A percentile compares a stretch with the other conserved stretches of the same genome.
phyloP scores from a whole-genome alignment of 2,888 invertebrate species.

The Cephalotes varians region DNA sequence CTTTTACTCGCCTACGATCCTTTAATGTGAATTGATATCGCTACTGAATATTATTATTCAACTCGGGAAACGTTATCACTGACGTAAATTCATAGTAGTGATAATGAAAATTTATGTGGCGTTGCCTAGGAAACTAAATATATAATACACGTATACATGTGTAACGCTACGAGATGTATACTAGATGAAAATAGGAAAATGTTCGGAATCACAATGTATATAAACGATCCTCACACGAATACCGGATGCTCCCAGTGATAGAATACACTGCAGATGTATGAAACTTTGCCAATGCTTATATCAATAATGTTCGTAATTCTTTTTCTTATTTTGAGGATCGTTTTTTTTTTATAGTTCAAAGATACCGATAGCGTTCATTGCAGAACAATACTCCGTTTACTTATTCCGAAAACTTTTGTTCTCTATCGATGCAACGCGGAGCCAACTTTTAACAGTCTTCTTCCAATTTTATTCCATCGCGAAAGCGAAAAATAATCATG shows the following conservation, averaged over 20 bases:
- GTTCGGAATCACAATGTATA: conserved; percentile 34
- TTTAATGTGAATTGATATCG: background rate
- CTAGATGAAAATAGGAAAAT: conserved; percentile 27
- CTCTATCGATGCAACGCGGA: background rate
- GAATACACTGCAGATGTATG: background rate
- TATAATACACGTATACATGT: conserved; percentile 28
- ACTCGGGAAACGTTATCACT: conserved; percentile 6
- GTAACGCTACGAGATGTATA: conserved; percentile 3
- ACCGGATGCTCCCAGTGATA: conserved; percentile 6
- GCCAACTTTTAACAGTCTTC: conserved; percentile 31
- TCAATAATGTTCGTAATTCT: background rate
- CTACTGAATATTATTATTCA: background rate
- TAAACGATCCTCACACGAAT: conserved; percentile 8
- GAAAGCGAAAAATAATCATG: background rate
- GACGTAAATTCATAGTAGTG: conserved; percentile 12
- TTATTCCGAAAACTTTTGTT: conserved; percentile 14
- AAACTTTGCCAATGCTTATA: conserved; percentile 7
- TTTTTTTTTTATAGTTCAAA: background rate
- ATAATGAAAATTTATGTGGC: conserved; percentile 28
- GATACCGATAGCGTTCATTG: background rate
- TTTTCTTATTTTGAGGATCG: conserved; percentile 7
- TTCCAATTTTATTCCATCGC: conserved; percentile 15
- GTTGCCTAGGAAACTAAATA: conserved; percentile 34
- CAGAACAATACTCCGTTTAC: conserved; percentile 8
- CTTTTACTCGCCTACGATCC: background rate